phyloP scores from a whole-genome alignment of 2,797 vertebrate species.

The Brachyalestes nurse region DNA sequence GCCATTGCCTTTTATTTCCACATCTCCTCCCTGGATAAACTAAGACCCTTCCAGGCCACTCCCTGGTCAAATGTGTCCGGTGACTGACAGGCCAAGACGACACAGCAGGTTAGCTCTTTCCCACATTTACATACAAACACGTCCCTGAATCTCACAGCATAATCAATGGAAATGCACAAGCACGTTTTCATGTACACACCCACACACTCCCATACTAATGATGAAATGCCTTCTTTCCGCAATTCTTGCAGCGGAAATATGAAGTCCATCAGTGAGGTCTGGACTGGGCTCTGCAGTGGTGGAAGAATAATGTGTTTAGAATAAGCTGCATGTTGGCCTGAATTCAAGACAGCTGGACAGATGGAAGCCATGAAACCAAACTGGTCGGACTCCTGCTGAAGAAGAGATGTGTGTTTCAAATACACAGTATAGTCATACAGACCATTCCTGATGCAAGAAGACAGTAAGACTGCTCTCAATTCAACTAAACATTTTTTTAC shows the following conservation, averaged over 20 bases:
- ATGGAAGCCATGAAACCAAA: not conserved
- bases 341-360: not conserved
- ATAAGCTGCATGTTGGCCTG: not conserved
- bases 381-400: not conserved
- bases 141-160: constrained; percentile 19
- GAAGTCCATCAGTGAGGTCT: not conserved
- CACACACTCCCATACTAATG: not conserved
- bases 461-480: too few relatives aligned
- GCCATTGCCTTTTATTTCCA: constrained; percentile 41
- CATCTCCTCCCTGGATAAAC: constrained; percentile 40
- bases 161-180: constrained; percentile 7
- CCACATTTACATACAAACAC: constrained; percentile 15
- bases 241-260: constrained; percentile 7
- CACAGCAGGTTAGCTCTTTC: not conserved
- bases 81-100: constrained; percentile 17
- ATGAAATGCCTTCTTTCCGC: constrained; percentile 35
- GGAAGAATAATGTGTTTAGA: constrained; percentile 5
- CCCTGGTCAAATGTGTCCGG: constrained; percentile 29
- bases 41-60: constrained; percentile 22
- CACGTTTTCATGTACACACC: not conserved
- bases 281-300: not conserved
- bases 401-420: not conserved
- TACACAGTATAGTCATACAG: not conserved
- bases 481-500: too few relatives aligned
- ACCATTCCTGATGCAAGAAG: too few relatives aligned